Conservation (phyloP, 2,888 invertebrate genomes). For the Altica lythri region DNA sequence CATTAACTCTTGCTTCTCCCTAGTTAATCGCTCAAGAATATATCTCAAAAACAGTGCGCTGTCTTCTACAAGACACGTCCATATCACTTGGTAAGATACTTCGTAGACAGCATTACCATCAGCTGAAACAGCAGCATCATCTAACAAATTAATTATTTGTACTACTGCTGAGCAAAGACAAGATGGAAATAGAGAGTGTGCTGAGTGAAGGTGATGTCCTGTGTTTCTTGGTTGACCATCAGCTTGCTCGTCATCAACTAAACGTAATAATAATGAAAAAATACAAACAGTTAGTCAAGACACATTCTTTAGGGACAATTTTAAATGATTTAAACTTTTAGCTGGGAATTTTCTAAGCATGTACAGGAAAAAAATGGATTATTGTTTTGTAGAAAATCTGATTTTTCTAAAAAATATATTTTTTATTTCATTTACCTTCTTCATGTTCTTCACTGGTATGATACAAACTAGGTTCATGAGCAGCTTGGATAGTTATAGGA, state of each 20-base stretch:
- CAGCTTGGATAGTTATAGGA: constrained; percentile 92
- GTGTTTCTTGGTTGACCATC: constrained; percentile 71
- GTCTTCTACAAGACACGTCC: constrained; percentile 89
- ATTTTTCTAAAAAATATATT: not conserved
- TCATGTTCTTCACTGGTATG: constrained; percentile 86
- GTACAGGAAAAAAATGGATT: not conserved
- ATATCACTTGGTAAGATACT: constrained; percentile 95
- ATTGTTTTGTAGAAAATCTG: not conserved
- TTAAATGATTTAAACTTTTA: too few relatives aligned
- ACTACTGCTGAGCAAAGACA: constrained; percentile 94
- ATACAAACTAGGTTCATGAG: constrained; percentile 91
- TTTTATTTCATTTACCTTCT: constrained; percentile 68
- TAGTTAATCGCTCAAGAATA: constrained; percentile 91
- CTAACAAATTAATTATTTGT: constrained; percentile 90
- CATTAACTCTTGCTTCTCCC: constrained; percentile 93
- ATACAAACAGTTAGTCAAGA: not conserved
- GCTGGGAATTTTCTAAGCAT: too few relatives aligned
- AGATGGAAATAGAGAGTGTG: constrained; percentile 95
- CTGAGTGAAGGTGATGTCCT: constrained; percentile 85
- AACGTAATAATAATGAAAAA: not conserved
- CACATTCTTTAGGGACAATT: not conserved
- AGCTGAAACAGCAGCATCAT: constrained; percentile 93
- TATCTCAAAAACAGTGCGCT: constrained; percentile 91
- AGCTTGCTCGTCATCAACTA: constrained; percentile 60
- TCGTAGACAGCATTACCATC: constrained; percentile 97